phyloP scores from a whole-genome alignment of 2,113 vertebrate genomes.

The Colius striatus region DNA sequence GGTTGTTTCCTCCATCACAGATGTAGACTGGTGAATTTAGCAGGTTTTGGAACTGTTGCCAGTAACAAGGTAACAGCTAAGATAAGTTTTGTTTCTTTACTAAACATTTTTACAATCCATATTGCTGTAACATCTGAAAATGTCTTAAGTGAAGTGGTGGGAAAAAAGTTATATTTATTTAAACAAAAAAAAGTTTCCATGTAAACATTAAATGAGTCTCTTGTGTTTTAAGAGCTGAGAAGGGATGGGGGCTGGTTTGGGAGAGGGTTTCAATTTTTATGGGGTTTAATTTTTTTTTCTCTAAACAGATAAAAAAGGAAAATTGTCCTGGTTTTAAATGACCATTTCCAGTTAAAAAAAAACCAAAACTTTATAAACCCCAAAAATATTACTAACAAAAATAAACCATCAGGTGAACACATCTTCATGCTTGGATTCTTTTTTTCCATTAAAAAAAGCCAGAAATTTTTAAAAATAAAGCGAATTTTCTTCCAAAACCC shows the following conservation, averaged over 20 bases:
- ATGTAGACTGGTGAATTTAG: neutral
- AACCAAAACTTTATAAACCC: neutral
- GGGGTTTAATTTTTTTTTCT: neutral
- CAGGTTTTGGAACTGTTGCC: neutral
- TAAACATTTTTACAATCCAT: neutral
- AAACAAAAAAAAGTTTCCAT: neutral
- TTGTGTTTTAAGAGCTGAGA: neutral
- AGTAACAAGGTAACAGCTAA: neutral
- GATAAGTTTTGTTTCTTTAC: neutral
- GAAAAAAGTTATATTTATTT: neutral
- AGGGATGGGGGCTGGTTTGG: neutral
- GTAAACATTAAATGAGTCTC: neutral
- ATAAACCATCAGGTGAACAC: neutral
- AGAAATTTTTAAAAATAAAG: neutral
- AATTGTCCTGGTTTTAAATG: neutral
- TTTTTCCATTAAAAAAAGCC: neutral
- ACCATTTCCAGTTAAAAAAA: neutral
- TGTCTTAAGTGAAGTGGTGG: neutral
- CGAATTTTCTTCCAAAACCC: neutral
- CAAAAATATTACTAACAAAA: neutral
- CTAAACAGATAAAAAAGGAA: neutral
- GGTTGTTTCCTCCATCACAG: neutral
- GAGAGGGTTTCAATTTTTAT: neutral
- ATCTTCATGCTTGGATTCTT: neutral
- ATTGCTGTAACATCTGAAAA: neutral